Base-by-base conservation (phyloP, 2,113 vertebrate genomes). In the Planiliza haematocheilus region DNA sequence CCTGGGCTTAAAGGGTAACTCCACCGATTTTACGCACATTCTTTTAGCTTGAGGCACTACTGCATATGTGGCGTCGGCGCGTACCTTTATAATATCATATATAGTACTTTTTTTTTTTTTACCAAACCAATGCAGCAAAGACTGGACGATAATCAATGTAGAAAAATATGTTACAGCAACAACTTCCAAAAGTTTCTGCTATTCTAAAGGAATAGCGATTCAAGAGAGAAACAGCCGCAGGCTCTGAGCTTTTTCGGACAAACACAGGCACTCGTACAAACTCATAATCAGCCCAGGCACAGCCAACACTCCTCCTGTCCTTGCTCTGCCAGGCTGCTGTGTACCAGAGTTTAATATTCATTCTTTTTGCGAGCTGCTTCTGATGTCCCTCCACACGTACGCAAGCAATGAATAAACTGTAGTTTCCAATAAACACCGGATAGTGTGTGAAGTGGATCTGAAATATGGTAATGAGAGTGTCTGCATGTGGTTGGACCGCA, bases 321-420 rank as follows among this genome's bases (percentile, higher is more conserved):
- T 59, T 80, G 67, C 73, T 49, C 66, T 71, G 87, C 78, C 72
- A 82, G 60, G 20, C 49, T 69, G 60, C 64, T 81, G 68, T 34
- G 34, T 18, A 11, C 68, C 43, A 36, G 12, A 59, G 52, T 75
- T 77, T 86, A 89, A 91, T 77, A 70, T 79, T 89, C 79, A 88
- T 90, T 74, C 51, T 41, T 89, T 91, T 79, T 85, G 84, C 83
- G 51, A 55, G 75, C 64, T 89, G 86, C 46, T 62, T 88, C 69
- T 51, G 77, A 87, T 82, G 81, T 67, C 79, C 77, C 63, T 74
- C 85, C 88, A 75, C 82, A 86, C 70, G 85, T 77, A 88, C 90
- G 84, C 86, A 89, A 89, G 86, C 84, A 90, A 90, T 82, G 84
- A 89, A 90, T 84, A 79, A 87, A 76, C 83, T 86, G 81, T 84